phyloP scores from a whole-genome alignment of 2,797 vertebrate species.

The Dromococcyx pavoninus region DNA sequence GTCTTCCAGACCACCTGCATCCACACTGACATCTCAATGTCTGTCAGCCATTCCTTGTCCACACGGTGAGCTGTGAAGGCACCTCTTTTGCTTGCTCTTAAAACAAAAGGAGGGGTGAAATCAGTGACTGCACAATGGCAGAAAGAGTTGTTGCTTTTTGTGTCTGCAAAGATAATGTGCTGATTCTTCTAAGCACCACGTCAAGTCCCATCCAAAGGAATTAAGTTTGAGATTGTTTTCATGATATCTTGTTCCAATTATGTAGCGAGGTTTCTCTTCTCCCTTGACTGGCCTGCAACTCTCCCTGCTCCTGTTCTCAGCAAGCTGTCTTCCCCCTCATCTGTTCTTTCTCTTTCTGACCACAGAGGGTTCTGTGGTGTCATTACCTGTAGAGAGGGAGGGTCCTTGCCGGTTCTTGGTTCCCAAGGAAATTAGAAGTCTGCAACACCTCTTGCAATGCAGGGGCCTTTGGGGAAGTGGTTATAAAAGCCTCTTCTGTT shows the following conservation, averaged over 20 bases:
- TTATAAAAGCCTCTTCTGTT: background rate
- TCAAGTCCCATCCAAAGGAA: background rate
- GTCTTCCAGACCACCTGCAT: background rate
- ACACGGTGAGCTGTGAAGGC: background rate
- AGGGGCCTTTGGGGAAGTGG: background rate
- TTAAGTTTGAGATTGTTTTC: background rate
- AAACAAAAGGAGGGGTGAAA: background rate
- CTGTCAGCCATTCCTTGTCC: background rate
- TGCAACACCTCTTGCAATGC: background rate
- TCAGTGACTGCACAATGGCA: background rate
- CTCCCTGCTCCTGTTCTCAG: background rate
- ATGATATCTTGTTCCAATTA: background rate
- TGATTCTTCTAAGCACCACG: background rate
- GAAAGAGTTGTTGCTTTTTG: background rate
- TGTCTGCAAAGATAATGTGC: background rate
- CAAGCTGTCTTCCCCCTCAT: background rate
- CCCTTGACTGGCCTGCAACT: background rate
- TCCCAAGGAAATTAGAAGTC: background rate
- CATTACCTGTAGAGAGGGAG: fast-evolving
- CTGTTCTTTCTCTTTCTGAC: background rate
- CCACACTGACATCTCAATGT: background rate
- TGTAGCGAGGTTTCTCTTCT: background rate
- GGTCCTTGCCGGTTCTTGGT: background rate
- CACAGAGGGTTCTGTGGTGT: fast-evolving
- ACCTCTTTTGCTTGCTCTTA: background rate